Percentiles rank a stretch among this genome's conserved stretches.
These are phyloP conservation scores for Chloroceryle amazona DNA, from an alignment of 2,797 vertebrate genomes.

Conservation along the genomic window DNA sequence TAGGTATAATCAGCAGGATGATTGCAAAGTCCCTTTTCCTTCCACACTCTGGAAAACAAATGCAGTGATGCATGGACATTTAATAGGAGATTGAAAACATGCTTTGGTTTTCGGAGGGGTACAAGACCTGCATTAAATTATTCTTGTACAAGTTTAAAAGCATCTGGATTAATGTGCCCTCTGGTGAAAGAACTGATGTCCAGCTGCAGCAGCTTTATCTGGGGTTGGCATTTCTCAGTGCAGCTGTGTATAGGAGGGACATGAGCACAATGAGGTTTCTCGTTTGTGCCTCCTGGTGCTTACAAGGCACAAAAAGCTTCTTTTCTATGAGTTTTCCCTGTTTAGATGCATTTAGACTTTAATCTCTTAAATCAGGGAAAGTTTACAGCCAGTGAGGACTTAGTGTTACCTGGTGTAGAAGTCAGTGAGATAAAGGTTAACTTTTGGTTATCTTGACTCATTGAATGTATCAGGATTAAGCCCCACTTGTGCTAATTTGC, in stretches of 20 bases:
- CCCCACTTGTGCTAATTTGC: background rate
- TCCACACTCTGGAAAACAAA: background rate
- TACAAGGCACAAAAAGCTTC: background rate
- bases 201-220: background rate
- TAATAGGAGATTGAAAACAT: background rate
- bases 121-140: background rate
- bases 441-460: background rate
- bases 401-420: fast-evolving
- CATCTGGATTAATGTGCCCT: background rate
- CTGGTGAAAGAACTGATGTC: background rate
- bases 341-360: background rate
- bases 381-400: background rate
- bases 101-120: background rate
- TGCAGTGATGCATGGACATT: background rate
- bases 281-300: background rate
- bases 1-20: slow-evolving; percentile 46
- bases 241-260: too few species aligned
- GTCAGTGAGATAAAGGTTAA: background rate
- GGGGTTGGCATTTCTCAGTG: background rate
- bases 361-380: background rate
- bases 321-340: background rate
- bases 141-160: background rate
- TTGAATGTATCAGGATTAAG: background rate
- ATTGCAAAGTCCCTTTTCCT: background rate
- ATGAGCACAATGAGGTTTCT: background rate